phyloP scores from a whole-genome alignment of 2,113 vertebrate genomes.

The Herpetotheres cachinnans region DNA sequence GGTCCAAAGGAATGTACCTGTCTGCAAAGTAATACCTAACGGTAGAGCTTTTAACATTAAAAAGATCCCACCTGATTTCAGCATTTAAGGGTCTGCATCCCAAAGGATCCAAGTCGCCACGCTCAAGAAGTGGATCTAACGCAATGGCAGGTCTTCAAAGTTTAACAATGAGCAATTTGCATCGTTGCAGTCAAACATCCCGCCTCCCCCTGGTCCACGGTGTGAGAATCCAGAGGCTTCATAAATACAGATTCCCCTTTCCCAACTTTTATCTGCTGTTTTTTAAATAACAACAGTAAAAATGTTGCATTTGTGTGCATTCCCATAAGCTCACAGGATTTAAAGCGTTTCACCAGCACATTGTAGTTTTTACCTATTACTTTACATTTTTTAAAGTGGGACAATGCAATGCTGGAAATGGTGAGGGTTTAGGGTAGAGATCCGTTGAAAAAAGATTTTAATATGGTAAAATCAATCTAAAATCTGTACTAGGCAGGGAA shows the following conservation, averaged over 20 bases:
- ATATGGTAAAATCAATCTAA: conserved; percentile 78
- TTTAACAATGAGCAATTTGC: conserved; percentile 9
- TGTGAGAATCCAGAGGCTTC: not conserved
- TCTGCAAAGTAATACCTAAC: not conserved
- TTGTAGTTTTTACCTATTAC: not conserved
- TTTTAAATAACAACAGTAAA: conserved; percentile 43
- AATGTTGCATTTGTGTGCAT: conserved; percentile 1
- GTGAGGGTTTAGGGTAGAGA: conserved; percentile 49
- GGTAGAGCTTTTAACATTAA: not conserved
- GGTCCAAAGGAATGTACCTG: not conserved
- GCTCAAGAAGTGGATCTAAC: conserved; percentile 25
- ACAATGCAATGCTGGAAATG: conserved; percentile 58
- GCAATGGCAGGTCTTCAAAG: conserved; percentile 21
- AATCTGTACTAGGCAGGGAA: conserved; percentile 71
- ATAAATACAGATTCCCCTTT: conserved; percentile 15
- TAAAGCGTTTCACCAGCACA: conserved; percentile 10
- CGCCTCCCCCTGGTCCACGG: not conserved
- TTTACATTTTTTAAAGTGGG: conserved; percentile 62
- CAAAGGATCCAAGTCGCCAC: conserved; percentile 15
- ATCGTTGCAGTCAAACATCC: conserved; percentile 1
- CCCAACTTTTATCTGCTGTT: not conserved
- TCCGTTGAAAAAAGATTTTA: conserved; percentile 56
- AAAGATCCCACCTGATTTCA: not conserved
- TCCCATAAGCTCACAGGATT: conserved; percentile 13
- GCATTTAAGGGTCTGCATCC: conserved; percentile 23